Base-by-base conservation (phyloP, 37 sponge, comb jelly and placozoan genomes). In the Geodia barretti region DNA sequence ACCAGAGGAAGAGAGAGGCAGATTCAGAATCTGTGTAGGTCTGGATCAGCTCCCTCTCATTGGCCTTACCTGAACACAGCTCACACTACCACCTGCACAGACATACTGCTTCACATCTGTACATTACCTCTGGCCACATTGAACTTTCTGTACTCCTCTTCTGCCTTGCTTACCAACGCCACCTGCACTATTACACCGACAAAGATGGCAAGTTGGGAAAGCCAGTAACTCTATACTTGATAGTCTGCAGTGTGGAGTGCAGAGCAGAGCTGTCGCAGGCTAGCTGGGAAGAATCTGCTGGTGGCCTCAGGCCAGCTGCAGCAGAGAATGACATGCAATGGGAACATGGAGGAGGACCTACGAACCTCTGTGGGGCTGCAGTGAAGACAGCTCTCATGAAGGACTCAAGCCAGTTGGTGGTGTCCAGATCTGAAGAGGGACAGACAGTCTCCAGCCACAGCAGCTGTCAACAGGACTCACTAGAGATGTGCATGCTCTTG, bases 401-500 rank as follows among this genome's bases (percentile, higher is more conserved):
- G 14, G 61, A 60, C 69, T 91, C 91, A 78, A 91, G 65, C 91
- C 91, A 91, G 75, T 77, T 91, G 28, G 83, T 61, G 3, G 88
- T 62, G 43, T 84, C 86, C 37, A 77, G 72, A 59, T 79, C 91
- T 85, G 65, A 0, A 72, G 39, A 63, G 43, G n/a, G 26, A 79
- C 11, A 47, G 54, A 47, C 5, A 24, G 65, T 5, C 33, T 21
- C 19, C 31, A 68, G 20, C 2, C 68, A 68, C 32, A 31, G 33
- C 30, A 1, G 5, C 25, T 32, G 14, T 32, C 14, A 19, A 66
- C 64, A 24, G 40, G 3, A 43, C 88, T 79, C 28, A 90, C 95
- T 90, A 30, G 95, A 78, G 32, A 87, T 79, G 62, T 89, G 87
- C 28, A 96, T 62, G 4, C 85, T 80, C 68, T 91, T 90, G 28